Conservation (phyloP, 1,140 invertebrate species). For the Episyrphus balteatus region DNA sequence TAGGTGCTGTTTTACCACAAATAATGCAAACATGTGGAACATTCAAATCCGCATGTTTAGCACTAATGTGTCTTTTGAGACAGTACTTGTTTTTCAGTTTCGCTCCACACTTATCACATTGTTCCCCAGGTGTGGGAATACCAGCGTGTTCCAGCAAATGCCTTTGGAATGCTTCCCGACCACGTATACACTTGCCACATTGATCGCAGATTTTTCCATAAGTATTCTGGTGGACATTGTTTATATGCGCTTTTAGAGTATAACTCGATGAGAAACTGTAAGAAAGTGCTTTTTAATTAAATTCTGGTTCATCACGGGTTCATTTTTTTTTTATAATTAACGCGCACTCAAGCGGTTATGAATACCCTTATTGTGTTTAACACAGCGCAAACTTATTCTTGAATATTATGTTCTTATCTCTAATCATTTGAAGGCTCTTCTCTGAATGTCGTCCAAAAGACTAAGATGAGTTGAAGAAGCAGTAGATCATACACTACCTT, state of each 20-base stretch:
- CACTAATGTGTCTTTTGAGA: slow-evolving; percentile 23
- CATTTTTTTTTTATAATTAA: neutral
- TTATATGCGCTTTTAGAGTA: slow-evolving; percentile 24
- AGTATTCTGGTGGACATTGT: slow-evolving; percentile 21
- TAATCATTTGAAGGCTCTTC: too few species aligned
- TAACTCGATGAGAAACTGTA: slow-evolving; percentile 22
- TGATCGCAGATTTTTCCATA: slow-evolving; percentile 31
- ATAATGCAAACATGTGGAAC: neutral
- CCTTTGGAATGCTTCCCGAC: slow-evolving; percentile 16
- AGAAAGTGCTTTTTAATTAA: too few species aligned
- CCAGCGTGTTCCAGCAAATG: slow-evolving; percentile 26
- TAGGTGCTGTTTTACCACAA: neutral
- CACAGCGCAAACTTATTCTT: too few species aligned
- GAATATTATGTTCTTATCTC: too few species aligned
- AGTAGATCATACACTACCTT: too few species aligned
- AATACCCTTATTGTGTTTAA: too few species aligned
- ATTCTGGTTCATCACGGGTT: too few species aligned
- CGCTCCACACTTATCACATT: slow-evolving; percentile 24
- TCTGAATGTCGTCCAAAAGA: too few species aligned
- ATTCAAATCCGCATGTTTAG: neutral
- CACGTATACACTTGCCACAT: slow-evolving; percentile 25
- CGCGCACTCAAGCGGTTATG: neutral
- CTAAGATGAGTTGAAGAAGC: too few species aligned
- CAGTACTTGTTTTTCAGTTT: slow-evolving; percentile 25
- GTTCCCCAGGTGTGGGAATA: slow-evolving; percentile 5